phyloP scores from a whole-genome alignment of 2,113 vertebrate genomes.

The Meriones unguiculatus region DNA sequence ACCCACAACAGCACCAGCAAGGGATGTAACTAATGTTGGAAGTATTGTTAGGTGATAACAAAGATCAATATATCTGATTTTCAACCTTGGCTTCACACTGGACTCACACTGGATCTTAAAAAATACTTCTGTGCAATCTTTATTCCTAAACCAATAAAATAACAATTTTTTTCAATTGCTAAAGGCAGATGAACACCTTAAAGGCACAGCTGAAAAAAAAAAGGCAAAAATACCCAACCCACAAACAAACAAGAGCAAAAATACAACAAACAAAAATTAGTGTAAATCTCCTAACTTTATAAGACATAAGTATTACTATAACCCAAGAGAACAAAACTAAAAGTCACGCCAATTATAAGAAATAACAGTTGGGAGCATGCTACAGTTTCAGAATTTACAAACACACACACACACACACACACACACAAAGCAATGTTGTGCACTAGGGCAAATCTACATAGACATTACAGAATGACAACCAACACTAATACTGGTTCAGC shows the following conservation, averaged over 20 bases:
- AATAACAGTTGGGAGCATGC: background rate
- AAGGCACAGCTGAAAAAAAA: slow-evolving; percentile 34
- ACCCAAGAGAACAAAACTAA: slow-evolving; percentile 8
- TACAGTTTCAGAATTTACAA: background rate
- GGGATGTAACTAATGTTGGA: slow-evolving; percentile 22
- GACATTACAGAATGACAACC: background rate
- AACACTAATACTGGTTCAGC: background rate
- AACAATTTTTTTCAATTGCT: slow-evolving; percentile 14
- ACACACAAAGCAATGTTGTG: background rate
- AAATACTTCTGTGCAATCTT: background rate
- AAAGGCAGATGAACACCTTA: slow-evolving; percentile 34
- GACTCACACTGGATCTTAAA: background rate
- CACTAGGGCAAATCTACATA: background rate
- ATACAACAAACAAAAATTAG: slow-evolving; percentile 3
- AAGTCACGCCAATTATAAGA: background rate
- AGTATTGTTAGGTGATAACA: background rate
- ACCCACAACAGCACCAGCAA: background rate
- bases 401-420: no score
- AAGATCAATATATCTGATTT: background rate
- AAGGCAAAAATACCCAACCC: background rate
- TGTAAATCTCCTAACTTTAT: background rate
- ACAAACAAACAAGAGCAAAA: background rate
- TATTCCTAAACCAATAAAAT: slow-evolving; percentile 2
- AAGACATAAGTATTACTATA: background rate
- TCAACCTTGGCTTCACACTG: slow-evolving; percentile 3